A percentile compares a stretch with the other conserved stretches of the same genome.
These are phyloP conservation scores for Hippocampus guttulatus DNA, from an alignment of 2,113 vertebrate genomes.

Conservation along the genomic window DNA sequence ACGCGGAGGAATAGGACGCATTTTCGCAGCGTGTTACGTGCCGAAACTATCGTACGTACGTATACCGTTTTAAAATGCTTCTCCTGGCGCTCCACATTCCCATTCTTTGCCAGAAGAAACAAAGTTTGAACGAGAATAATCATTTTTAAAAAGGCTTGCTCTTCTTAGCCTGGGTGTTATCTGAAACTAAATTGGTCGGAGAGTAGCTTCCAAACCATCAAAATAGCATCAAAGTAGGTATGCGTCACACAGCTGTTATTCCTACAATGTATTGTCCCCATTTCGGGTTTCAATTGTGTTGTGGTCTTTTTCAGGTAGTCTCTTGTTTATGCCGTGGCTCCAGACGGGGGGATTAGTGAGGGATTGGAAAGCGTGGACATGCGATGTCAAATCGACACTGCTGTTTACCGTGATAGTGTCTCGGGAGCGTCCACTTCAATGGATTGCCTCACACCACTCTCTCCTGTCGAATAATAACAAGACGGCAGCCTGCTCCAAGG, in stretches of 20 bases:
- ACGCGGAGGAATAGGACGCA: no score
- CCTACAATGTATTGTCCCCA: not conserved
- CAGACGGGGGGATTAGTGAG: slow-evolving; percentile 25
- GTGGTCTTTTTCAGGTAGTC: not conserved
- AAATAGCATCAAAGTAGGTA: not conserved
- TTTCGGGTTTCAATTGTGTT: not conserved
- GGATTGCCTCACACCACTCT: slow-evolving; percentile 10
- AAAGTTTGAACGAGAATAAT: no score
- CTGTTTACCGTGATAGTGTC: slow-evolving; percentile 35
- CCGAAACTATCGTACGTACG: no score
- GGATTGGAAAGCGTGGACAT: slow-evolving; percentile 22
- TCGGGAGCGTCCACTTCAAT: slow-evolving; percentile 28
- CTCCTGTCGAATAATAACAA: slow-evolving; percentile 25
- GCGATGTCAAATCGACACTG: slow-evolving; percentile 6
- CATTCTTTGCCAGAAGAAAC: no score
- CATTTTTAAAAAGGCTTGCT: no score
- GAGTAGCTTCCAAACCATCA: not conserved
- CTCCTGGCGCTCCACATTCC: no score
- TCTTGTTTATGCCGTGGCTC: slow-evolving; percentile 9
- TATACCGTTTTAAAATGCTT: no score
- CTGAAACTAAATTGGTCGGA: not conserved
- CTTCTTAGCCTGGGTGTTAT: not conserved
- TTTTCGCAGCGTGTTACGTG: no score
- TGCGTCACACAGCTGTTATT: not conserved
- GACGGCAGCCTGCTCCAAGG: slow-evolving; percentile 31